Base-by-base conservation (phyloP, 2,797 vertebrate genomes). In the Thamnophis elegans region DNA sequence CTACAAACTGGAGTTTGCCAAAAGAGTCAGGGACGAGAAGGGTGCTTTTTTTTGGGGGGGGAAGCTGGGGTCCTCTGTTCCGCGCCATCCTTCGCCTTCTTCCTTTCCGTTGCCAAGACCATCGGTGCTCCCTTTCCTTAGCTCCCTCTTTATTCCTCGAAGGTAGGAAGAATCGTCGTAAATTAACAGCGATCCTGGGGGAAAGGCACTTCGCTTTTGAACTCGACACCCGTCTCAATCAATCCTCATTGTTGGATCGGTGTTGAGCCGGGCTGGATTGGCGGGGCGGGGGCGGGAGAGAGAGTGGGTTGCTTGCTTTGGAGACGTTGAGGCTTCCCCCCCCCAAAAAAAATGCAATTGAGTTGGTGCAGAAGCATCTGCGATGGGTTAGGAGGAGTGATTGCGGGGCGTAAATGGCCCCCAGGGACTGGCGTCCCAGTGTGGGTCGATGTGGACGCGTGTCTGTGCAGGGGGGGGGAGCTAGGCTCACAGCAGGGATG, bases 261-360 rank as follows among this genome's bases (percentile, higher is more conserved):
- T 54, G 1, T 36, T 36, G 54, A 56, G n/a, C 4, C 4, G 1
- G 28, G n/a, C 32, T 11, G 26, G 85, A 3, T 51, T 51, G 2
- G 14, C 7, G 85, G 13, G 14, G 47, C 0, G 51, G 9, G 11
- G 56, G 22, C 1, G 28, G 1, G 8, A 1, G 1, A 4, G 7
- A 36, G 16, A 42, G 32, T 1, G 14, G n/a, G 65, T 68, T 2
- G 28, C 13, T 18, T 65, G 62, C 62, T 68, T 32, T 16, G 7
- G 65, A 32, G 65, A 32, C 16, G 7, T 22, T 42, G 0, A 5
- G 3, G 3, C 18, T 11, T 2, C 47, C 47, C 47, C 47, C 47
- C 47, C 47, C 0, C 47, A 4, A 4, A 4, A 1, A 32, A 53
- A 87, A 22, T 16, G 28, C 86, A 18, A 20, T 2, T 6, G n/a